Evolutionary conservation across 2,113 vertebrate genomes (phyloP).

Genomic region (Chinchilla lanigera): DNA sequence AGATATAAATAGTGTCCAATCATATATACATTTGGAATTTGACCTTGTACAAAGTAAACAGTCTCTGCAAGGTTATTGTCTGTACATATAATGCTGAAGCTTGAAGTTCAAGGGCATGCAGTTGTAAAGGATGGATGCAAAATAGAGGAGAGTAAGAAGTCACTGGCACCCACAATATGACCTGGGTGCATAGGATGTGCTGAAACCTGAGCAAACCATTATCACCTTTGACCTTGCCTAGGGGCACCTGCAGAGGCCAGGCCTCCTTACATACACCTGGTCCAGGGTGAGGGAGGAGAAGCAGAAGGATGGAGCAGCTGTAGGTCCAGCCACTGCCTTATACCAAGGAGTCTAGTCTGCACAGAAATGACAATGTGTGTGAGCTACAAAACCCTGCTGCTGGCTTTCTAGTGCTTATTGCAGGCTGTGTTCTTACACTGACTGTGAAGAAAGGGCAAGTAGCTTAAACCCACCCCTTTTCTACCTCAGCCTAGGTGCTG

Average conservation of each 20-base stretch:
- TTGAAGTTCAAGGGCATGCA: background rate
- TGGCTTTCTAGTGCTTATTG: background rate
- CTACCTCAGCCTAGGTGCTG: background rate
- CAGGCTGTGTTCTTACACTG: background rate
- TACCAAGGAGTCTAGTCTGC: rapidly evolving
- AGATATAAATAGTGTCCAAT: background rate
- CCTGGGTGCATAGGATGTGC: rapidly evolving
- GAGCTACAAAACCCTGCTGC: background rate
- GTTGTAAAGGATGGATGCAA: background rate
- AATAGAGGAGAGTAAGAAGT: background rate
- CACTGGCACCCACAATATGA: background rate
- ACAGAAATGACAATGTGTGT: rapidly evolving
- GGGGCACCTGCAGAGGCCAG: background rate
- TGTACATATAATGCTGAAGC: background rate
- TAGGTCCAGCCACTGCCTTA: background rate
- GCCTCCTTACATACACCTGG: too few relatives aligned
- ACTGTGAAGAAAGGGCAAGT: background rate
- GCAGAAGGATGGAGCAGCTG: background rate
- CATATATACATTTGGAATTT: background rate
- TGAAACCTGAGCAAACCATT: background rate
- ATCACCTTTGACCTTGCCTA: background rate
- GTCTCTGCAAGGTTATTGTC: background rate
- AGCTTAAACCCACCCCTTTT: background rate
- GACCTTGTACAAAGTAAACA: background rate
- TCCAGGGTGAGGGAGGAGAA: background rate